Base-by-base conservation (phyloP, 2,797 vertebrate species). In the Carcharodon carcharias region DNA sequence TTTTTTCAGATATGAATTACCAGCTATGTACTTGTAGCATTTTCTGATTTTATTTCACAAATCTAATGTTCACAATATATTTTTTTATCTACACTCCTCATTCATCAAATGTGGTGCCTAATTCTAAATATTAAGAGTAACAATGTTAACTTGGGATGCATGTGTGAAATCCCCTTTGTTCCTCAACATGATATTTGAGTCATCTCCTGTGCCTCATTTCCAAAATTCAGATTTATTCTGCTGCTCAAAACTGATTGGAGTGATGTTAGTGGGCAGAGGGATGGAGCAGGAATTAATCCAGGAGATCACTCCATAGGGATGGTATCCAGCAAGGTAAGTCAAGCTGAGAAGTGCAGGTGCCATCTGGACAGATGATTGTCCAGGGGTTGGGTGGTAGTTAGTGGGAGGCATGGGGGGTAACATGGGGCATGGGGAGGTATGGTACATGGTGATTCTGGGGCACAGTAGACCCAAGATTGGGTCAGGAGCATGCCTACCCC, bases 1-100 rank as follows among this genome's bases (percentile, higher is more conserved):
- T 93, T 91, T 45, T 65, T 45, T 67, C 91, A 26, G 8, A 67
- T 67, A 67, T 12, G 61, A 93, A 63, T 67, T 93, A 45, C 91
- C 91, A 93, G 12, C 56, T 61, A 31, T 58, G 31, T 35, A 26
- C 91, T 40, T 67, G n/a, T n/a, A 93, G 21, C 61, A 67, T 18
- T 45, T 40, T 91, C 88, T 23, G 61, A 18, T 93, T 93, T 93
- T 93, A 5, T 65, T 67, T 93, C 91, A 11, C n/a, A 93, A 93
- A 28, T 93, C 35, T 82, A 50, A 23, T 45, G 40, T 50, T 85
- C 82, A 26, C 6, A 23, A 50, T 50, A 50, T 85, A 21, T 45
- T 50, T 85, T 21, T 45, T 3, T 35, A 77, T 9, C 31, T n/a
- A 11, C 21, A 85, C 50, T 50, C 50, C 45, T 67, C 91, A 67